Evolutionary conservation across 2,113 vertebrate genomes (phyloP), one percentile per base, ranked within the genome.

Genomic region (Herpetotheres cachinnans): DNA sequence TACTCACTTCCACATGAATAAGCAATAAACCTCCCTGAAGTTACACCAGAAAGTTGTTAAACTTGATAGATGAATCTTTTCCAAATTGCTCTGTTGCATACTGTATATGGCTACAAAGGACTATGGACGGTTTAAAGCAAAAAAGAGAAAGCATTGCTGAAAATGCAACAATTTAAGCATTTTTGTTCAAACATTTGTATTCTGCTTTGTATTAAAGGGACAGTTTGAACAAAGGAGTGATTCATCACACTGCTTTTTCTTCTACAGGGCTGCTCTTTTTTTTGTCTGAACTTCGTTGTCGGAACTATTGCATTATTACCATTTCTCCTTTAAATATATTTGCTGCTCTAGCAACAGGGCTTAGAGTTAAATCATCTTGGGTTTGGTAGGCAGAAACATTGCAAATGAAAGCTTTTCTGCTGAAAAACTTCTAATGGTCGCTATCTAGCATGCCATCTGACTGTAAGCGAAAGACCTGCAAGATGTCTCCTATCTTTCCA

Each of bases 1-100:
- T 98, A 98, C 98, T 98, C 98, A 96, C 98, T 99, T 99, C 98
- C 97, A 98, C 99, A 98, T 99, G 99, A 99, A 99, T 99, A 99
- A 99, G 99, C 99, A 99, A 99, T 99, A 94, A 98, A 98, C 86
- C 97, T 98, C 98, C 98, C 98, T 99, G 98, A 99, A 98, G 98
- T 98, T 98, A 98, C 98, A 98, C 97, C 98, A 98, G 97, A 98
- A 98, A 99, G 98, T 98, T 98, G 99, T 98, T 99, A 98, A 99
- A 98, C 98, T 97, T 98, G 98, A 98, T 98, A 98, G 98, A 98
- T 98, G 97, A 97, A 98, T 97, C 97, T 97, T 97, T 98, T 98
- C 86, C 95, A 97, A 94, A 92, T 92, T 94, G 88, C 59, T 81
- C 50, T 92, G 95, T 96, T 3, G 1, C 80, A 85, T 40, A 72